Base-by-base conservation (phyloP, 2,797 vertebrate species). In the Bovichtus diacanthus region DNA sequence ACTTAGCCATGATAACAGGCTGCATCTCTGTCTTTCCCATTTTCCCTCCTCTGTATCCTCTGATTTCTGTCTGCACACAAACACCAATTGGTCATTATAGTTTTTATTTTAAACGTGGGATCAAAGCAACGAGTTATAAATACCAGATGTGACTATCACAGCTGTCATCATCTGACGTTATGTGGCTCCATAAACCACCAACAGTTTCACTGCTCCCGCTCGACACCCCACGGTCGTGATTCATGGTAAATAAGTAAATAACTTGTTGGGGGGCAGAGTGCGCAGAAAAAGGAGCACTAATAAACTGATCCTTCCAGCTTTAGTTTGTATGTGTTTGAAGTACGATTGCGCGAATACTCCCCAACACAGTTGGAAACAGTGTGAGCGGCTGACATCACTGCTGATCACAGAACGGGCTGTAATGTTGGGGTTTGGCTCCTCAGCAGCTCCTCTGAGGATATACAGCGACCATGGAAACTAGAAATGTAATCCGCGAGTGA, bases 111-210 rank as follows among this genome's bases (percentile, higher is more conserved):
- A 80, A 83, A 87, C 65, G 1, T 5, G 9, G 73, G 78, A 87
- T 92, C 86, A 92, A 92, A 92, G 90, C 64, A 21, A 69, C 19
- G 70, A 51, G 60, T 90, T 87, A 92, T 87, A 83, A 90, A 87
- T 84, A 74, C 89, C 90, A 92, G 88, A 91, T 93, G 90, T 64
- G 84, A 87, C 66, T 72, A 36, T 71, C 81, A 59, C 81, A 82
- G 90, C 86, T 91, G 90, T 90, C 90, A 89, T 88, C 84, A 25
- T 90, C 76, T 55, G 60, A 84, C 73, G 46, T 84, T 76, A 79
- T 74, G 83, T 21, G 82, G 89, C 88, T 81, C 76, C 82, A 29
- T 68, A 62, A 88, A 89, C 84, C 86, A 69, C 88, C 78, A 25
- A 77, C 81, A 29, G 82, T 78, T 78, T 81, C 55, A 31, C 82